Evolutionary conservation across 2,113 vertebrate species (phyloP).

Genomic region (Eretmochelys imbricata): DNA sequence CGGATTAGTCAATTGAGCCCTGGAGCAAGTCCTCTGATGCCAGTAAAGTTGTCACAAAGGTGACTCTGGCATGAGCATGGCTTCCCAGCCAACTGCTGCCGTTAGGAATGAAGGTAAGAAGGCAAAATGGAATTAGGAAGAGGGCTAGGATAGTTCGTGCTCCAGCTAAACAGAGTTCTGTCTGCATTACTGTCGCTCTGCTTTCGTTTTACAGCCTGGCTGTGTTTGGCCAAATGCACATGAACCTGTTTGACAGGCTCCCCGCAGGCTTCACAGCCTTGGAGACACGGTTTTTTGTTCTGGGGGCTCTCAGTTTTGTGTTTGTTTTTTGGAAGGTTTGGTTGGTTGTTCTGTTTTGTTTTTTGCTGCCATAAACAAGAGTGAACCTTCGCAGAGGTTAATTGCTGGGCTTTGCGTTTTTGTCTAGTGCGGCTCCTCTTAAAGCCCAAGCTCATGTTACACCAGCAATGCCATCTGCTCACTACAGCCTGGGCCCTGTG

Average conservation of each 20-base stretch:
- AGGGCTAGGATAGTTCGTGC: neutral
- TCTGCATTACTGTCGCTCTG: neutral
- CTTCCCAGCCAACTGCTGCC: neutral
- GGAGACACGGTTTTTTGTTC: neutral
- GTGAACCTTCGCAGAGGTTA: slow-evolving; percentile 70
- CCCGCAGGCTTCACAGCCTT: neutral
- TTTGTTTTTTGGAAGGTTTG: slow-evolving; percentile 60
- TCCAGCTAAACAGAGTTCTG: neutral
- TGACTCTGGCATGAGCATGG: neutral
- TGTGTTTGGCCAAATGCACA: rapidly evolving
- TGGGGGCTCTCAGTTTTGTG: neutral
- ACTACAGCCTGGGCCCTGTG: slow-evolving; percentile 12
- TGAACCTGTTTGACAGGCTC: neutral
- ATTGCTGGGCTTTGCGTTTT: slow-evolving; percentile 67
- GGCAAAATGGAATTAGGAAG: neutral
- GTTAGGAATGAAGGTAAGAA: neutral
- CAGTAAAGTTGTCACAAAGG: neutral
- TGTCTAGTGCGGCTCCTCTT: slow-evolving; percentile 1
- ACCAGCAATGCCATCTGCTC: slow-evolving; percentile 75
- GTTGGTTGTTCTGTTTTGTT: neutral
- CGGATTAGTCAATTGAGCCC: neutral
- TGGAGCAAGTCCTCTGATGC: neutral
- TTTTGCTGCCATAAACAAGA: slow-evolving; percentile 66
- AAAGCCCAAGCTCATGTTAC: slow-evolving; percentile 67
- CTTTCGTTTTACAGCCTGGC: rapidly evolving